These are phyloP conservation scores for Protobothrops mucrosquamatus DNA, from an alignment of 2,113 vertebrate species.

Conservation along the genomic window DNA sequence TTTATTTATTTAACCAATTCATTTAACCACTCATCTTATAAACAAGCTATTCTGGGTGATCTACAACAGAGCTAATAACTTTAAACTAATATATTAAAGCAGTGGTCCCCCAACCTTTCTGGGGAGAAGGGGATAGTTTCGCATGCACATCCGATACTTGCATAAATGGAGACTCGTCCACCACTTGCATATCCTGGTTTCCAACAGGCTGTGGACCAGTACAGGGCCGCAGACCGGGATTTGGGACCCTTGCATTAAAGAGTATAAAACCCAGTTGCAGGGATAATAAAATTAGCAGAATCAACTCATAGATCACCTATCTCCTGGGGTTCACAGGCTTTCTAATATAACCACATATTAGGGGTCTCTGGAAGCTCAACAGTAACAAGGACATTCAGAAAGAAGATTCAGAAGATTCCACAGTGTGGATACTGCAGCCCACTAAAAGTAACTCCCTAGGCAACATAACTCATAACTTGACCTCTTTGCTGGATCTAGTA, in stretches of 20 bases:
- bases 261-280: not conserved
- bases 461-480: not conserved
- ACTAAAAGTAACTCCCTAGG: not conserved
- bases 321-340: too few species aligned
- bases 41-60: not conserved
- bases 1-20: not conserved
- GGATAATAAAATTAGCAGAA: not conserved
- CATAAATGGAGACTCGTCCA: not conserved
- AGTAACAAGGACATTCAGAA: not conserved
- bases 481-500: not conserved
- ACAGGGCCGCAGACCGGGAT: too few species aligned
- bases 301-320: not conserved
- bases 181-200: not conserved
- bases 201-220: not conserved
- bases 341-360: not conserved
- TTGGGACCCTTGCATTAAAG: not conserved
- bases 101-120: not conserved
- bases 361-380: not conserved
- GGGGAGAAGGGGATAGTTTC: not conserved
- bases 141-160: not conserved
- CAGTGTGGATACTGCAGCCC: not conserved
- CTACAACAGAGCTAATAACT: not conserved
- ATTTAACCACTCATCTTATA: not conserved
- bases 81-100: not conserved
- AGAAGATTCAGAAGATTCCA: not conserved